A percentile compares a stretch with the other conserved stretches of the same genome.
These are phyloP conservation scores for Muricea muricata DNA, from an alignment of 92 coral and sea anemone species.

Conservation along the genomic window DNA sequence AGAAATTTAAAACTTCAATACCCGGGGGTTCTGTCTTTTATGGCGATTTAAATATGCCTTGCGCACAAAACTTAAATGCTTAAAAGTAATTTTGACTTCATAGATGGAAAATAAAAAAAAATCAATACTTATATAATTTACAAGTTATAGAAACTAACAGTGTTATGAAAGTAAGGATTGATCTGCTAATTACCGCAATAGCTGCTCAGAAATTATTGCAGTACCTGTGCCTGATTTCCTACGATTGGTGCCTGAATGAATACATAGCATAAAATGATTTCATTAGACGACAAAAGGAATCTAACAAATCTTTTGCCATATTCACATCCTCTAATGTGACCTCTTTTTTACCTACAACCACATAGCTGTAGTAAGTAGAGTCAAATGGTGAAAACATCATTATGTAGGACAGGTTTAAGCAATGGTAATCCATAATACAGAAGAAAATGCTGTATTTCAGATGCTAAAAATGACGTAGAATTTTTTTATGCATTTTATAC, in stretches of 20 bases:
- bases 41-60: no score
- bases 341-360: constrained; percentile 58
- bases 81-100: no score
- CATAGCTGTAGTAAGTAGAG: constrained; percentile 51
- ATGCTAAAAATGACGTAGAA: no score
- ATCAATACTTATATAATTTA: not conserved
- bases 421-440: constrained; percentile 67
- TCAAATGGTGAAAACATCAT: constrained; percentile 60
- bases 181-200: no score
- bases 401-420: constrained; percentile 42
- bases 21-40: no score
- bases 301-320: constrained; percentile 41
- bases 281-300: constrained; percentile 66
- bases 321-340: constrained; percentile 34
- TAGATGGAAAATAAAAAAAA: constrained; percentile 22
- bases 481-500: no score
- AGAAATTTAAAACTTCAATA: no score
- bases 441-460: constrained; percentile 68
- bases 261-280: constrained; percentile 61
- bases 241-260: constrained; percentile 68
- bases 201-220: no score
- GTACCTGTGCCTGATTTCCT: constrained; percentile 62
- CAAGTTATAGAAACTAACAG: not conserved
- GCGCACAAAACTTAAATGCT: no score
- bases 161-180: no score